These are phyloP conservation scores for Magallana gigas DNA, from an alignment of 1,140 invertebrate species.

Conservation along the genomic window DNA sequence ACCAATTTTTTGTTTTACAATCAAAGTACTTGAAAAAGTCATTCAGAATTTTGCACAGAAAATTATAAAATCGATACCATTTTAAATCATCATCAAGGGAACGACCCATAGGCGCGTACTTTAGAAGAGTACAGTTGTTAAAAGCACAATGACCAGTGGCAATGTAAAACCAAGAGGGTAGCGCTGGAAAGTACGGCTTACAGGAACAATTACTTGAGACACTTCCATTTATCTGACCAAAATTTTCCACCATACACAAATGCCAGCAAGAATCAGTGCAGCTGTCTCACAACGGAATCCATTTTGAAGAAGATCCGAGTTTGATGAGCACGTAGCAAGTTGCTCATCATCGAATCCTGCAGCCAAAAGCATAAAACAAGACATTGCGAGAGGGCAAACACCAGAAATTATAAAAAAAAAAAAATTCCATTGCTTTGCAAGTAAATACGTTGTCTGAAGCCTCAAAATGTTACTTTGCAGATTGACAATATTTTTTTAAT, in stretches of 20 bases:
- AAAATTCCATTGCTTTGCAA: no score
- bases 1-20: background rate
- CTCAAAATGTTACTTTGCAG: no score
- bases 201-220: background rate
- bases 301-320: background rate
- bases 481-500: no score
- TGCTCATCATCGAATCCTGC: background rate
- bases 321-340: background rate
- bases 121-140: background rate
- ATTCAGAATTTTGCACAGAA: background rate
- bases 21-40: background rate
- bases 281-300: background rate
- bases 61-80: background rate
- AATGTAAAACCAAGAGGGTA: background rate
- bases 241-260: conserved; percentile 19
- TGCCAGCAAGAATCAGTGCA: background rate
- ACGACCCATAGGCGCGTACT: background rate
- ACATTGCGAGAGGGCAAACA: no score
- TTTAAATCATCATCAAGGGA: background rate
- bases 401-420: no score
- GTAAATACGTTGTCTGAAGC: no score
- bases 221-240: conserved; percentile 1
- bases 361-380: no score
- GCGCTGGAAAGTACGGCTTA: background rate
- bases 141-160: background rate